These are phyloP conservation scores for Callaeas wilsoni DNA, from an alignment of 2,113 vertebrate species.

Conservation along the genomic window DNA sequence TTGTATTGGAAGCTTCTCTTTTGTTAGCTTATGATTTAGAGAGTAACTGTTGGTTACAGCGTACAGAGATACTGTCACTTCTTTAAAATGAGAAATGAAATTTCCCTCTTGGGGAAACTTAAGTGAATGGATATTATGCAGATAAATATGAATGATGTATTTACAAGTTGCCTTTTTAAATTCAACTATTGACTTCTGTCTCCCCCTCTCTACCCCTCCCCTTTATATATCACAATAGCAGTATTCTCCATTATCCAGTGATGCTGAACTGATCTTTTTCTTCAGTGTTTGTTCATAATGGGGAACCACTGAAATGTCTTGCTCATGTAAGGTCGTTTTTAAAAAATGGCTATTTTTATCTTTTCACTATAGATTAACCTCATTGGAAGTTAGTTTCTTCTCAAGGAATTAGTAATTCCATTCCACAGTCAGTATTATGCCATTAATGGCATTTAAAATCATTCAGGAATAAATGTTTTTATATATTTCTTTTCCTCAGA, in stretches of 20 bases:
- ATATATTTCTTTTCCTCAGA: constrained; percentile 82
- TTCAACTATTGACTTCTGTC: constrained; percentile 69
- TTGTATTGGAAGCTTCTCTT: constrained; percentile 39
- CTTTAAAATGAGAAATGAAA: constrained; percentile 2
- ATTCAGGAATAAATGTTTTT: constrained; percentile 72
- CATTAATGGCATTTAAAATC: constrained; percentile 47
- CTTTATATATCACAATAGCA: constrained; percentile 68
- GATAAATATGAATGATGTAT: constrained; percentile 50
- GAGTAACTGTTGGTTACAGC: background rate
- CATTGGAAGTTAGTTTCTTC: constrained; percentile 75
- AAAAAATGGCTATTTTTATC: constrained; percentile 76
- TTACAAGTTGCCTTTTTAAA: constrained; percentile 38
- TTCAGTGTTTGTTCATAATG: constrained; percentile 73
- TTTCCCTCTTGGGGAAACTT: constrained; percentile 36
- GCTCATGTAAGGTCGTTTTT: constrained; percentile 72
- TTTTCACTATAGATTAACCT: constrained; percentile 73
- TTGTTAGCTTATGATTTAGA: constrained; percentile 28
- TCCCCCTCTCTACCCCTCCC: constrained; percentile 66
- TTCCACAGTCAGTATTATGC: constrained; percentile 74
- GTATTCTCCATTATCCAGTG: constrained; percentile 66
- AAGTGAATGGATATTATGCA: background rate
- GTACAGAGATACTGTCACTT: background rate
- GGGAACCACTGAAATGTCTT: constrained; percentile 72
- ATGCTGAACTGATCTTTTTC: constrained; percentile 73
- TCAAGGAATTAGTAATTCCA: constrained; percentile 72